Conservation (phyloP, 1,140 invertebrate genomes). For the Spodoptera litura region DNA sequence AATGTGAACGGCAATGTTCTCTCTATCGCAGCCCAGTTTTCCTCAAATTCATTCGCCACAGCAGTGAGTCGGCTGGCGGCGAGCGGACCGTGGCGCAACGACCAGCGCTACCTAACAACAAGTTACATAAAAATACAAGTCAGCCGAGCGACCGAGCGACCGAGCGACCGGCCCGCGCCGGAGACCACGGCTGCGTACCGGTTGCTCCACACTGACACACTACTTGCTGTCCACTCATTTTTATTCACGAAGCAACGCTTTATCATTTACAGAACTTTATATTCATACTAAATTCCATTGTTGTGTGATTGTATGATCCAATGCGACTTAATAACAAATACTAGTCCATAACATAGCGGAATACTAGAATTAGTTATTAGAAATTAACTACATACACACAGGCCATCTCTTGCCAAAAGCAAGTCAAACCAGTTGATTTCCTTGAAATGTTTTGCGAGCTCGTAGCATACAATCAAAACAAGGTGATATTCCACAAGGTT, state of each 20-base stretch:
- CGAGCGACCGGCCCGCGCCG: slow-evolving; percentile 20
- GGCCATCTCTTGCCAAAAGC: slow-evolving; percentile 16
- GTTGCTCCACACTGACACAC: slow-evolving; percentile 58
- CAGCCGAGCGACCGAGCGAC: slow-evolving; percentile 44
- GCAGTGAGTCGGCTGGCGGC: slow-evolving; percentile 33
- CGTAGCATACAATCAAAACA: slow-evolving; percentile 28
- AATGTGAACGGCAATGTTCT: slow-evolving; percentile 22
- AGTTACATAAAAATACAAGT: slow-evolving; percentile 81
- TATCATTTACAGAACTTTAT: slow-evolving; percentile 42
- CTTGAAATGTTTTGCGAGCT: slow-evolving; percentile 29
- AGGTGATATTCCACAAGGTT: slow-evolving; percentile 9
- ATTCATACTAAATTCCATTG: slow-evolving; percentile 45
- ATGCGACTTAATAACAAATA: neutral
- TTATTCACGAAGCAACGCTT: slow-evolving; percentile 53
- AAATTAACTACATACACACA: slow-evolving; percentile 10
- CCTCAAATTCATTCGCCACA: slow-evolving; percentile 58
- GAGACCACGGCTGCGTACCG: slow-evolving; percentile 51
- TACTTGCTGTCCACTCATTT: slow-evolving; percentile 55
- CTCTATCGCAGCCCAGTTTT: slow-evolving; percentile 52
- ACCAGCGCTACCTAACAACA: slow-evolving; percentile 54
- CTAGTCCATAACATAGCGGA: neutral
- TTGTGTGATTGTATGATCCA: neutral
- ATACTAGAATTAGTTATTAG: slow-evolving; percentile 14
- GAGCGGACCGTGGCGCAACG: slow-evolving; percentile 64
- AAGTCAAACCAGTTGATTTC: slow-evolving; percentile 35